Evolutionary conservation across 1,140 invertebrate genomes (phyloP), one percentile per base, ranked within the genome.

Genomic region (Hermetia illucens): DNA sequence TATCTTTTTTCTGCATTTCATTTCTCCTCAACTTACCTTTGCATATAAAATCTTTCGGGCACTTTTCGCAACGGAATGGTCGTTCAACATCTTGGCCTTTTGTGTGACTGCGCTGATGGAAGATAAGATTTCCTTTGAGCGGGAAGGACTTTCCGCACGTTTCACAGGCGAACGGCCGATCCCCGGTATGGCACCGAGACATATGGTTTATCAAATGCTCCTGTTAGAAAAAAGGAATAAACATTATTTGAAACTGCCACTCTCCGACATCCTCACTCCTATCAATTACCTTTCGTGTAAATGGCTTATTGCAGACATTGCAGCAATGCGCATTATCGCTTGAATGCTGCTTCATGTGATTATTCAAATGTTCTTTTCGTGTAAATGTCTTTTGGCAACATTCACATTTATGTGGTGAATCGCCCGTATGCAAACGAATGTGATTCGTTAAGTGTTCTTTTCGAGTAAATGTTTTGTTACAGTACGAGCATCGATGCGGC

Each of bases 31-130:
- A 46, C 45, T 53, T 46, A 70, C 91, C 89, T 69, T 97, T 95
- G 58, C 91, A 82, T 62, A 94, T 81, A 66, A 98, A 98, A 48
- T 92, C 86, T 62, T 98, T 98, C 19, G 86, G 82, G 55, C 94
- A 98, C 31, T 96, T 72, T 49, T 97, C 92, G 61, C 94, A 98
- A 19, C 84, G 72, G 64, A 90, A 97, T 0, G 91, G 90, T 39
- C 92, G 65, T 53, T 93, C 85, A 42, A 87, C 82, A 20, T 83
- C 83, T 42, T 72, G 71, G 18, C 76, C 77, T 53, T 85, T 85
- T 50, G 82, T 82, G 64, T 98, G 94, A 21, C 91, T 96, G 25
- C 92, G 71, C 64, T 94, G 89, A 63, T 97, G 93, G 61, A 94
- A 95, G 15, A 95, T 66, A 21, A 97, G 67, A 55, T 96, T 95